Percentiles rank a stretch among this genome's conserved stretches.
phyloP scores from a whole-genome alignment of 2,113 vertebrate genomes.

The Dunckerocampus dactyliophorus region DNA sequence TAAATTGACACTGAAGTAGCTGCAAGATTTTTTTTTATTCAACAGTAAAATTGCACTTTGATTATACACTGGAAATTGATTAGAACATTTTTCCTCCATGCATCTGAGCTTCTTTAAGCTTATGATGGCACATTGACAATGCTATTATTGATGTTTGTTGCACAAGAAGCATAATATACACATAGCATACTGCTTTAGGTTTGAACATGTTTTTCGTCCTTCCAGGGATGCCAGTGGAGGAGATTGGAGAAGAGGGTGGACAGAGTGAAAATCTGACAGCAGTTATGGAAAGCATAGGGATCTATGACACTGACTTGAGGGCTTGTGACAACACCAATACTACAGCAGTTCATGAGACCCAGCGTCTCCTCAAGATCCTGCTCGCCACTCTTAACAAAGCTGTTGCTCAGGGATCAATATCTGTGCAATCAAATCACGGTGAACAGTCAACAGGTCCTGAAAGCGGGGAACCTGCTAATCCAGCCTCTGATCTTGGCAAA shows the following conservation, averaged over 20 bases:
- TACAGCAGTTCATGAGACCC: conserved; percentile 58
- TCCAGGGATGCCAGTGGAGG: conserved; percentile 18
- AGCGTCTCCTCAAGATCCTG: conserved; percentile 71
- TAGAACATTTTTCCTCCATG: too few species aligned
- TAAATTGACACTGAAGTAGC: too few species aligned
- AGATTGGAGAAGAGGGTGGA: conserved; percentile 38
- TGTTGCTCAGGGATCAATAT: conserved; percentile 55
- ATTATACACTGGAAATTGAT: too few species aligned
- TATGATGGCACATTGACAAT: too few species aligned
- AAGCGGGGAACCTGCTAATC: conserved; percentile 11
- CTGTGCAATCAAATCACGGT: conserved; percentile 29
- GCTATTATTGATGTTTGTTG: too few species aligned
- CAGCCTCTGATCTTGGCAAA: conserved; percentile 37
- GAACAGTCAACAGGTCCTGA: conserved; percentile 35
- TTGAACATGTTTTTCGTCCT: background rate
- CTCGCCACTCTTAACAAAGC: conserved; percentile 70
- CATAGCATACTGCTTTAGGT: conserved; percentile 1
- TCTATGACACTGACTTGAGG: conserved; percentile 79
- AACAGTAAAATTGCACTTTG: too few species aligned
- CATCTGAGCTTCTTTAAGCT: too few species aligned
- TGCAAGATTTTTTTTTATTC: too few species aligned
- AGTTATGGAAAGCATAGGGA: conserved; percentile 75
- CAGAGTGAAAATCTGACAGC: conserved; percentile 70
- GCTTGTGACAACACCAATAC: conserved; percentile 43
- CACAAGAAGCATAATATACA: too few species aligned